Conservation (phyloP, 1,140 invertebrate species). For the Euura lappo region DNA sequence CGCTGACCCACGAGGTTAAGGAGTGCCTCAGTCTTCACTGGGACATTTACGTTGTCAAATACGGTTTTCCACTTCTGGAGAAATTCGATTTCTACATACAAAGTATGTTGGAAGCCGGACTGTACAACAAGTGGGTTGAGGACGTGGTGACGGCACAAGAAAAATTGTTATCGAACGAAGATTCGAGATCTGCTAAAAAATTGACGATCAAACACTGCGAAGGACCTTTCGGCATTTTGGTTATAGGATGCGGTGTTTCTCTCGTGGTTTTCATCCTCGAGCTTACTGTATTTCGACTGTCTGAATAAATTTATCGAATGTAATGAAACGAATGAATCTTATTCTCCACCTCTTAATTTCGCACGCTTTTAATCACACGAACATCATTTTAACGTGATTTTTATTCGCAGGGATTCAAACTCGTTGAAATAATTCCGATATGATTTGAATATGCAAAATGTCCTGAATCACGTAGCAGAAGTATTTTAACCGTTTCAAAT, state of each 20-base stretch:
- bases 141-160: constrained; percentile 10
- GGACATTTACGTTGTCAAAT: constrained; percentile 22
- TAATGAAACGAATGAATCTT: background rate
- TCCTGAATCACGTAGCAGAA: background rate
- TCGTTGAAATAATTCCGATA: background rate
- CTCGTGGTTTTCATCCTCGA: background rate
- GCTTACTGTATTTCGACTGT: background rate
- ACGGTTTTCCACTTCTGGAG: constrained; percentile 18
- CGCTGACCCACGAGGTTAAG: constrained; percentile 18
- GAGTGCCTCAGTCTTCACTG: constrained; percentile 22
- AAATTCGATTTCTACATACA: constrained; percentile 16
- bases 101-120: constrained; percentile 22
- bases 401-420: background rate
- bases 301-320: background rate
- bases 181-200: background rate
- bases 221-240: background rate
- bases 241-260: background rate
- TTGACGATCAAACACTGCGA: constrained; percentile 9
- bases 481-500: background rate
- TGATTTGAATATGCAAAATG: background rate
- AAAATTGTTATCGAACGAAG: no score
- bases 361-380: background rate
- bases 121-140: constrained; percentile 22
- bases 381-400: background rate
- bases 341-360: background rate